Evolutionary conservation across 2,113 vertebrate species (phyloP).

Genomic region (Microtus pennsylvanicus): DNA sequence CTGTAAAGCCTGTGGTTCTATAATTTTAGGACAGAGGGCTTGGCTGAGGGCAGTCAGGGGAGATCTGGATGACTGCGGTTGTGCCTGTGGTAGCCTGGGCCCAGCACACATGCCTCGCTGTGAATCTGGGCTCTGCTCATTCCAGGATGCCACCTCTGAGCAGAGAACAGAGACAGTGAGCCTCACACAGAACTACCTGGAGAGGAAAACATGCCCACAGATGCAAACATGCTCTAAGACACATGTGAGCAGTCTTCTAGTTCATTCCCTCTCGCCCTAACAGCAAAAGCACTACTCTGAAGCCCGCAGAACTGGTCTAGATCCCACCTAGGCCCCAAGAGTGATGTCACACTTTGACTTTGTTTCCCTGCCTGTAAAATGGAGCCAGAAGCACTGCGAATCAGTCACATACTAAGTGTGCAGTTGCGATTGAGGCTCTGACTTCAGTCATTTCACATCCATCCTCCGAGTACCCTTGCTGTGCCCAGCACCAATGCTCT

Average conservation of each 20-base stretch:
- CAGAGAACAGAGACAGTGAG: not conserved
- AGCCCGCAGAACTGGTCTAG: not conserved
- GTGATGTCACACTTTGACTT: not conserved
- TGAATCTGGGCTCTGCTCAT: not conserved
- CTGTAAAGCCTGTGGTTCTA: not conserved
- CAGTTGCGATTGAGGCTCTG: not conserved
- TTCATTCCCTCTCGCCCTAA: not conserved
- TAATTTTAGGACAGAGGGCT: not conserved
- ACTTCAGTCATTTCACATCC: not conserved
- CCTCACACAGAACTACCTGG: not conserved
- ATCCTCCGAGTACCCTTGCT: not conserved
- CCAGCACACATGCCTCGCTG: not conserved
- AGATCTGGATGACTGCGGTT: not conserved
- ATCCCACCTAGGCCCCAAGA: not conserved
- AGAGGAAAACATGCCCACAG: not conserved
- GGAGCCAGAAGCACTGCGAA: not conserved
- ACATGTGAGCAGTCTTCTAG: not conserved
- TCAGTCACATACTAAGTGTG: not conserved
- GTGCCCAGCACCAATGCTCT: not conserved
- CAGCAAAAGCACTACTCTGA: not conserved
- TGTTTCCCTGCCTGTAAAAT: not conserved
- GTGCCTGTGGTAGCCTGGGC: not conserved
- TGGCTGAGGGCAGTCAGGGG: not conserved
- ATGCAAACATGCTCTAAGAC: not conserved
- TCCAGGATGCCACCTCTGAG: not conserved